phyloP scores from a whole-genome alignment of 1,140 invertebrate genomes.

The Sweltsa coloradensis region DNA sequence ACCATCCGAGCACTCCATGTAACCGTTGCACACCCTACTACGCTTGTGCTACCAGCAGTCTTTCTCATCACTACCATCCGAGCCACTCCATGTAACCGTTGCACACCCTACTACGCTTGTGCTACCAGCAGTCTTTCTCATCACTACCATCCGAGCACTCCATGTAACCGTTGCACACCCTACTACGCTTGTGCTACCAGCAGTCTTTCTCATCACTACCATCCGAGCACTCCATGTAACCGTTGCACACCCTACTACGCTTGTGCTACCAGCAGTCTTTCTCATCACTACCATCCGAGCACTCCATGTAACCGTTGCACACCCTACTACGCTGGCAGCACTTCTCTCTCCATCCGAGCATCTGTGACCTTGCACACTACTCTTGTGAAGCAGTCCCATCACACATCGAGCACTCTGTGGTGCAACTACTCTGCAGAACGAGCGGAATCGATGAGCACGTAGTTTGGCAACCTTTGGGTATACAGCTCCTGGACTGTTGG shows the following conservation, averaged over 20 bases:
- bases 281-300: conserved; percentile 61
- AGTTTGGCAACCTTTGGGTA: conserved; percentile 74
- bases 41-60: conserved; percentile 24
- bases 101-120: conserved; percentile 53
- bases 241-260: conserved; percentile 63
- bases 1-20: too few relatives aligned
- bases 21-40: too few relatives aligned
- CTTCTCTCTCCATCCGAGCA: too few relatives aligned
- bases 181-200: conserved; percentile 13
- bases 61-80: conserved; percentile 56
- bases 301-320: conserved; percentile 65
- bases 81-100: conserved; percentile 66
- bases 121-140: conserved; percentile 59
- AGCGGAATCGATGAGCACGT: conserved; percentile 68
- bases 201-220: conserved; percentile 47
- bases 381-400: too few relatives aligned
- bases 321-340: too few relatives aligned
- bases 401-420: too few relatives aligned
- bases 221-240: conserved; percentile 61
- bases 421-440: conserved; percentile 43
- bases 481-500: conserved; percentile 71
- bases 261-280: conserved; percentile 25
- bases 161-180: conserved; percentile 10
- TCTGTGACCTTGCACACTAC: too few relatives aligned
- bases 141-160: conserved; percentile 38